Percentiles rank a stretch among this genome's conserved stretches.
phyloP scores from a whole-genome alignment of 2,888 invertebrate genomes.

The Leptothorax acervorum region DNA sequence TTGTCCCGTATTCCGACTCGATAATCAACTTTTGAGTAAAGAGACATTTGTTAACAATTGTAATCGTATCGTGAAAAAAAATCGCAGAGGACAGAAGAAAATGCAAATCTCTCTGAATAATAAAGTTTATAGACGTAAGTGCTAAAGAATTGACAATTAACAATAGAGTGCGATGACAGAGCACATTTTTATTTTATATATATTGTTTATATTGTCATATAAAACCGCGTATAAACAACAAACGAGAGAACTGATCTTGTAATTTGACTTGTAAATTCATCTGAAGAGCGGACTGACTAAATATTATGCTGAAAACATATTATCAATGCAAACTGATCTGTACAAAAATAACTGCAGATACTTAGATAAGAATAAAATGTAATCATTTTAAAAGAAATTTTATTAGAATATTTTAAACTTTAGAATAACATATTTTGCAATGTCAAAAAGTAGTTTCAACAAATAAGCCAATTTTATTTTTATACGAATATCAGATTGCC shows the following conservation, averaged over 20 bases:
- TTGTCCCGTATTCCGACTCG: neutral
- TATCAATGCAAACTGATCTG: neutral
- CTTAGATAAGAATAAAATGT: neutral
- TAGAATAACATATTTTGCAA: neutral
- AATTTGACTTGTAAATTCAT: neutral
- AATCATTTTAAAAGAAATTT: neutral
- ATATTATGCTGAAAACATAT: neutral
- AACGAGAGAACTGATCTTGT: neutral
- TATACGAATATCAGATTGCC: neutral
- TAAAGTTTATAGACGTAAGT: neutral
- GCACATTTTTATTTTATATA: neutral
- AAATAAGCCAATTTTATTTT: neutral
- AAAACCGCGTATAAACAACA: neutral
- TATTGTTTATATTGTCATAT: neutral
- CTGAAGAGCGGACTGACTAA: neutral
- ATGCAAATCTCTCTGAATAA: neutral
- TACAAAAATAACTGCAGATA: neutral
- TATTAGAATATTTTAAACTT: neutral
- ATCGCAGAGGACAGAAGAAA: no score
- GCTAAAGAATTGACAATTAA: neutral
- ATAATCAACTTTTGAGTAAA: neutral
- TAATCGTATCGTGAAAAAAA: neutral
- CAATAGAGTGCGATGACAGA: neutral
- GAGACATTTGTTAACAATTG: neutral
- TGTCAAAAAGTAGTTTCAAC: neutral